Conservation (phyloP, 2,797 vertebrate species). For the Hippoglossus hippoglossus region DNA sequence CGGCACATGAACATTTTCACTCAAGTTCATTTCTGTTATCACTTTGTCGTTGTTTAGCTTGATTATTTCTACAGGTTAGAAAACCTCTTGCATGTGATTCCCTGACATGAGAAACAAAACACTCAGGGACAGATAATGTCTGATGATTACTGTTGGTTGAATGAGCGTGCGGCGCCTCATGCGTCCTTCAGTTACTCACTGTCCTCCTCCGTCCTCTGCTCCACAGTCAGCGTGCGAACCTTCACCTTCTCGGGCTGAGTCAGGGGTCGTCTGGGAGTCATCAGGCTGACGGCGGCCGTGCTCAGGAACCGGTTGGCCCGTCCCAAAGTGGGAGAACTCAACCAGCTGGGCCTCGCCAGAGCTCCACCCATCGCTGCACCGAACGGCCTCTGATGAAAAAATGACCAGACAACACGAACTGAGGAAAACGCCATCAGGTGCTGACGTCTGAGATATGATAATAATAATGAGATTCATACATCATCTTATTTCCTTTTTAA, state of each 20-base stretch:
- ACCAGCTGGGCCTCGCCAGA: constrained; percentile 92
- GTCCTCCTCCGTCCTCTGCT: constrained; percentile 95
- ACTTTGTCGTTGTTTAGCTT: no score
- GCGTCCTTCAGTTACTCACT: constrained; percentile 85
- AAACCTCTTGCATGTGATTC: no score
- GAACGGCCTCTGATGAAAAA: constrained; percentile 82
- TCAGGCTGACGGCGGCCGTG: constrained; percentile 95
- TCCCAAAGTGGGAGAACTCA: constrained; percentile 96
- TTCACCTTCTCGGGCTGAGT: constrained; percentile 92
- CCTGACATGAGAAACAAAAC: no score
- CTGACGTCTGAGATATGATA: no score
- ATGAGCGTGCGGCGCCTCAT: no score
- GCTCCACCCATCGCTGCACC: constrained; percentile 91
- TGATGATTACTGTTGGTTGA: no score
- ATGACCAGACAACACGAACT: background rate
- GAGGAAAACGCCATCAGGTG: background rate
- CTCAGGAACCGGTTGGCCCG: constrained; percentile 96
- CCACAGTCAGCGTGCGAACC: constrained; percentile 90
- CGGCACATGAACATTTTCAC: no score
- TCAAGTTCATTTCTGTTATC: no score
- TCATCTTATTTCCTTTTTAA: no score
- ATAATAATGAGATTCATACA: no score
- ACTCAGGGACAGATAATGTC: no score
- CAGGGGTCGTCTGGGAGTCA: constrained; percentile 93
- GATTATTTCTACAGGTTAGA: no score